Conservation (phyloP, 2,888 invertebrate genomes). For the Scelioninae gen. 1 region DNA sequence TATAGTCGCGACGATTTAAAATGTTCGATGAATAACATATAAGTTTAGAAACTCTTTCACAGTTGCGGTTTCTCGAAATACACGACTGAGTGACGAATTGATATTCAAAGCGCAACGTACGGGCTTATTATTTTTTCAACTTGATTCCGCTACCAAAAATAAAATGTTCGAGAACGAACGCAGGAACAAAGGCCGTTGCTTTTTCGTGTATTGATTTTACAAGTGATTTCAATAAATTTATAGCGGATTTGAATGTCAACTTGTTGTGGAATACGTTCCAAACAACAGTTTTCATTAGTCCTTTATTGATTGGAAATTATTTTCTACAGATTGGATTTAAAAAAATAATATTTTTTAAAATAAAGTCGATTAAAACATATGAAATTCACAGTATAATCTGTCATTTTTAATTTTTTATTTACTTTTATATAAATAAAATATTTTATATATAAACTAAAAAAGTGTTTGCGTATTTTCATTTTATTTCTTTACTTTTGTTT, state of each 20-base stretch:
- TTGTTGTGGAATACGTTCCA: neutral
- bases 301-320: too few relatives aligned
- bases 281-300: too few relatives aligned
- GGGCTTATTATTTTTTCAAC: slow-evolving; percentile 34
- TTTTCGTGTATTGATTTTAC: slow-evolving; percentile 32
- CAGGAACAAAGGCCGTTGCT: slow-evolving; percentile 19
- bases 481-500: too few relatives aligned
- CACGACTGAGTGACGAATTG: slow-evolving; percentile 15
- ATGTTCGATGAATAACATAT: slow-evolving; percentile 42
- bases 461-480: too few relatives aligned
- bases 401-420: too few relatives aligned
- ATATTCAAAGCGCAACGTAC: slow-evolving; percentile 27
- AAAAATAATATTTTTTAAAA: too few relatives aligned
- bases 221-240: slow-evolving; percentile 8
- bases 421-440: too few relatives aligned
- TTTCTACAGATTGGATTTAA: too few relatives aligned
- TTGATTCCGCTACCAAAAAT: slow-evolving; percentile 38
- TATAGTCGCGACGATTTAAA: slow-evolving; percentile 27
- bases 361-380: too few relatives aligned
- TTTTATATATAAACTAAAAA: too few relatives aligned
- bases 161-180: slow-evolving; percentile 11
- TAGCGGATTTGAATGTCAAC: neutral
- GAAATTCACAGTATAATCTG: too few relatives aligned
- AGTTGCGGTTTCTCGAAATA: slow-evolving; percentile 35
- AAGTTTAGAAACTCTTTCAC: slow-evolving; percentile 46